These are phyloP conservation scores for Reinhardtius hippoglossoides DNA, from an alignment of 2,113 vertebrate species.

Conservation along the genomic window DNA sequence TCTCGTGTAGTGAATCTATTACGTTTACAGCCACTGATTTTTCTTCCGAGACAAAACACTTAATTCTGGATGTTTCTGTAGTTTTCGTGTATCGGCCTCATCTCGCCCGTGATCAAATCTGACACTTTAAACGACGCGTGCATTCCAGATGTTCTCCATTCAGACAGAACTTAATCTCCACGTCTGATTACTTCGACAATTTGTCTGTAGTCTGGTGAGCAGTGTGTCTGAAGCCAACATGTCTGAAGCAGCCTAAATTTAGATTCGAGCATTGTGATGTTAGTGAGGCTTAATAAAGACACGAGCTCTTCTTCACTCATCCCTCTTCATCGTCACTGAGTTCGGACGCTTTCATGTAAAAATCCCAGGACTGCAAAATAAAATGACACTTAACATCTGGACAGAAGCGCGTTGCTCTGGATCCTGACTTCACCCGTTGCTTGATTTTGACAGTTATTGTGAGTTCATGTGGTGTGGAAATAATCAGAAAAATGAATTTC, in stretches of 20 bases:
- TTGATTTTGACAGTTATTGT: too few relatives aligned
- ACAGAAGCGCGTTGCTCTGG: too few relatives aligned
- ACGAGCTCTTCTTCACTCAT: not conserved
- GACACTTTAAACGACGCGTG: not conserved
- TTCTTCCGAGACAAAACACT: not conserved
- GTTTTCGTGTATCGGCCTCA: not conserved
- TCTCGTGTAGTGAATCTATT: not conserved
- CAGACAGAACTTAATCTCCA: conserved; percentile 27
- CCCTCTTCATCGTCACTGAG: not conserved
- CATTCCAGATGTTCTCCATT: conserved; percentile 15
- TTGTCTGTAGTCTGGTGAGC: conserved; percentile 30
- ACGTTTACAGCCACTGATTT: not conserved
- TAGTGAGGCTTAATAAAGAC: not conserved
- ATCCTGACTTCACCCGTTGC: too few relatives aligned
- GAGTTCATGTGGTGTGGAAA: too few relatives aligned
- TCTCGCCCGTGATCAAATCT: not conserved
- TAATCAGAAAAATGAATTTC: too few relatives aligned
- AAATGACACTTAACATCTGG: too few relatives aligned
- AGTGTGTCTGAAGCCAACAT: conserved; percentile 1
- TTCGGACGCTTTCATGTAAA: not conserved
- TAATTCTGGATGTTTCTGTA: not conserved
- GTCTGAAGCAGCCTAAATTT: not conserved
- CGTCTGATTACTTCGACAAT: conserved; percentile 28
- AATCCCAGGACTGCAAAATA: too few relatives aligned
- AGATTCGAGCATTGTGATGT: not conserved